Base-by-base conservation (phyloP, 2,888 invertebrate species). In the Parnassius mnemosyne region DNA sequence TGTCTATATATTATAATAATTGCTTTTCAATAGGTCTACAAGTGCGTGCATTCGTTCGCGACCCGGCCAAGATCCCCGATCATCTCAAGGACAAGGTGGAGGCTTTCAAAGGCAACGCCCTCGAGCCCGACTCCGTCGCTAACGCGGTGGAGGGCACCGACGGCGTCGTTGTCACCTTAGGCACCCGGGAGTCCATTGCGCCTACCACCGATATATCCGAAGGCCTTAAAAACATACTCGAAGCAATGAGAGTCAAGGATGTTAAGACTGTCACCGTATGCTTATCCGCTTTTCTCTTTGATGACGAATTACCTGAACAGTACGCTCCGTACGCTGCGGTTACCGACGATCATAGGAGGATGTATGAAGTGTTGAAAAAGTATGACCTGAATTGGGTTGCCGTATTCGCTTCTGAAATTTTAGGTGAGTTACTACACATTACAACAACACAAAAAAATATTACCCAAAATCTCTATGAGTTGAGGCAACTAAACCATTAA, bases 281-380 rank as follows among this genome's bases (percentile, higher is more conserved):
- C 71, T 83, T 97, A 73, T 97, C 97, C 3, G 96, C 96, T 3
- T 97, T 97, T 84, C 83, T 97, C 58, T 95, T 97, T 77, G 95
- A 93, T 74, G 93, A 93, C 1, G 95, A 95, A 80, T 95, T 97
- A n/a, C 97, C 97, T 0, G 92, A 93, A 44, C 93, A 94, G 73
- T 97, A 96, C 74, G 92, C 92, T 50, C 92, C 94, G 61, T 69
- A 20, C 20, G 20, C 20, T 20, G 20, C 20, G 20, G 2, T 97
- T 2, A 96, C 94, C 69, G 94, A 93, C 10, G 97, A 97, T 73
- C 97, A 97, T 75, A 92, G 94, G 73, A 91, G 96, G 66, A 96
- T 97, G 95, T 93, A 94, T 68, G 93, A 20, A 20, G 20, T 20
- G 20, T 20, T 20, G 20, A 20, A 20, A 20, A 20, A 20, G 20